Percentiles rank a stretch among this genome's conserved stretches.
phyloP scores from a whole-genome alignment of 2,113 vertebrate genomes.

The Cairina moschata region DNA sequence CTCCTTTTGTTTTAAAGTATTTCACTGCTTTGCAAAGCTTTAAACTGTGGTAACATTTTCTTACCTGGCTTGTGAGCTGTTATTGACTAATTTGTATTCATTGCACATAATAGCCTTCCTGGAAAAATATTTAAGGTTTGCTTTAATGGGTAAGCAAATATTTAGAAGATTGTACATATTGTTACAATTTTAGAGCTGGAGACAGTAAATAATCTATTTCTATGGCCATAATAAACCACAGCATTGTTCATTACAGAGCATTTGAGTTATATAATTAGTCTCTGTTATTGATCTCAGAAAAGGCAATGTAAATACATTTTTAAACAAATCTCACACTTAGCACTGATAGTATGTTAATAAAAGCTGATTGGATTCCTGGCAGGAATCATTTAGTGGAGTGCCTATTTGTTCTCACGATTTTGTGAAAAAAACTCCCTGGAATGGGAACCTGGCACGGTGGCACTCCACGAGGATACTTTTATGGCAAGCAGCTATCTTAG shows the following conservation, averaged over 20 bases:
- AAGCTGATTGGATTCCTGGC: not conserved
- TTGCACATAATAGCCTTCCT: not conserved
- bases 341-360: not conserved
- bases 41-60: not conserved
- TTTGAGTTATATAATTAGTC: not conserved
- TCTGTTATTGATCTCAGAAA: not conserved
- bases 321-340: not conserved
- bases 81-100: not conserved
- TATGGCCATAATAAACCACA: not conserved
- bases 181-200: not conserved
- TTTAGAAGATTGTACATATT: not conserved
- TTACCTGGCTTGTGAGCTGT: not conserved
- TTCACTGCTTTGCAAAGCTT: not conserved
- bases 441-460: not conserved
- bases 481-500: not conserved
- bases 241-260: not conserved
- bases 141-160: not conserved
- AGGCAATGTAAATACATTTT: not conserved
- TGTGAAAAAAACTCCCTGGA: not conserved
- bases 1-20: not conserved
- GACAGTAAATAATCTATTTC: not conserved
- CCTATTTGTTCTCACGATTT: not conserved
- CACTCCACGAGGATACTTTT: not conserved
- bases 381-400: not conserved
- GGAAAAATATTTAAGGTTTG: not conserved